These are phyloP conservation scores for Echeneis naucrates DNA, from an alignment of 2,797 vertebrate species.

Conservation along the genomic window DNA sequence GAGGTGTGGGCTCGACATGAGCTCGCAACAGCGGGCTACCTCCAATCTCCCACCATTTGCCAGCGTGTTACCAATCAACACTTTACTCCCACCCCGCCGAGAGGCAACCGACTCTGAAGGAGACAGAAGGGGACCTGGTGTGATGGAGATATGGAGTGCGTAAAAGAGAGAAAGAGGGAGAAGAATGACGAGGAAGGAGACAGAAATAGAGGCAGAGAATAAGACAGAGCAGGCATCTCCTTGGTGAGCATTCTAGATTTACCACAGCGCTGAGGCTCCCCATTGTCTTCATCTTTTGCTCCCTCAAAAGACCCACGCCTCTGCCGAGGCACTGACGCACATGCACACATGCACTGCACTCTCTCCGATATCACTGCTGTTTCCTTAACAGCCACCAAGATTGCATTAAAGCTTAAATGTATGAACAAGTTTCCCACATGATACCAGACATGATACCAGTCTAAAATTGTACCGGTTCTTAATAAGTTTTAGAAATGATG, in stretches of 20 bases:
- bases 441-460: constrained; percentile 7
- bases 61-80: constrained; percentile 84
- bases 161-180: constrained; percentile 35
- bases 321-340: constrained; percentile 18
- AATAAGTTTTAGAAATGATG: constrained; percentile 45
- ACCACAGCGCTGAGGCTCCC: constrained; percentile 41
- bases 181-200: constrained; percentile 30
- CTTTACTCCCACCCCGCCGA: constrained; percentile 69
- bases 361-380: constrained; percentile 30
- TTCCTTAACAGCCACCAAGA: constrained; percentile 27
- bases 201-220: constrained; percentile 65
- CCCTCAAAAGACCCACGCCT: constrained; percentile 48
- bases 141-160: constrained; percentile 53
- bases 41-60: constrained; percentile 74
- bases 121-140: constrained; percentile 64
- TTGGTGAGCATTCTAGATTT: constrained; percentile 63
- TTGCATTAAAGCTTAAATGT: constrained; percentile 36
- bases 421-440: constrained; percentile 11
- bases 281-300: constrained; percentile 40
- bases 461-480: constrained; percentile 25
- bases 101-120: constrained; percentile 70
- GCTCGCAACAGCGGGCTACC: constrained; percentile 54
- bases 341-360: constrained; percentile 29
- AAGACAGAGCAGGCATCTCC: constrained; percentile 51
- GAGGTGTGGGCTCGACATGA: constrained; percentile 54